A percentile compares a stretch with the other conserved stretches of the same genome.
These are phyloP conservation scores for Procambarus virginalis DNA, from an alignment of 1,140 invertebrate species.

Conservation along the genomic window DNA sequence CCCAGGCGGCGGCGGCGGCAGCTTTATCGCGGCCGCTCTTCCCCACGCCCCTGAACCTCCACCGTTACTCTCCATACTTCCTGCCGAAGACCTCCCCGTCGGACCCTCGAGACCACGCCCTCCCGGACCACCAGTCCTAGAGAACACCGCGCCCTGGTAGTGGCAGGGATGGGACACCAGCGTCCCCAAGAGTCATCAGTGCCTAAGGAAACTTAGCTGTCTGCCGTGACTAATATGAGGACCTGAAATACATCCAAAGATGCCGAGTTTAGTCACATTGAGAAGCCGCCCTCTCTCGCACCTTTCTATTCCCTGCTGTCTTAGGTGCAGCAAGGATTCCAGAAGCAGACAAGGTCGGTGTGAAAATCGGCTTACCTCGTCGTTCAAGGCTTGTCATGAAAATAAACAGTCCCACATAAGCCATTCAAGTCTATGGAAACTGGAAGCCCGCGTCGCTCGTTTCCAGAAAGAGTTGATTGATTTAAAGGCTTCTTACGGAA, in stretches of 20 bases:
- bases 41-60: constrained; percentile 66
- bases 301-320: neutral
- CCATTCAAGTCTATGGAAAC: no score
- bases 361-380: neutral
- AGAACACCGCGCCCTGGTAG: neutral
- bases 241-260: neutral
- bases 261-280: constrained; percentile 5
- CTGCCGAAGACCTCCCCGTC: constrained; percentile 68
- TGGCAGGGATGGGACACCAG: neutral
- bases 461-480: no score
- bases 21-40: constrained; percentile 68
- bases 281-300: constrained; percentile 8
- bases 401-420: no score
- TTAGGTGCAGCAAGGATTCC: neutral
- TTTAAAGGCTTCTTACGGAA: no score
- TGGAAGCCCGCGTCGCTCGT: no score
- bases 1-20: constrained; percentile 51
- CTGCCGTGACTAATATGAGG: constrained; percentile 11
- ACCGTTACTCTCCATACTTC: constrained; percentile 70
- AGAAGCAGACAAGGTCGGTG: neutral
- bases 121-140: constrained; percentile 68
- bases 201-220: constrained; percentile 34
- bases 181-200: constrained; percentile 23
- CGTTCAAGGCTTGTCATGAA: no score
- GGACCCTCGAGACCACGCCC: constrained; percentile 59